These are phyloP conservation scores for Galerucella nymphaeae DNA, from an alignment of 2,888 invertebrate genomes.

Conservation along the genomic window DNA sequence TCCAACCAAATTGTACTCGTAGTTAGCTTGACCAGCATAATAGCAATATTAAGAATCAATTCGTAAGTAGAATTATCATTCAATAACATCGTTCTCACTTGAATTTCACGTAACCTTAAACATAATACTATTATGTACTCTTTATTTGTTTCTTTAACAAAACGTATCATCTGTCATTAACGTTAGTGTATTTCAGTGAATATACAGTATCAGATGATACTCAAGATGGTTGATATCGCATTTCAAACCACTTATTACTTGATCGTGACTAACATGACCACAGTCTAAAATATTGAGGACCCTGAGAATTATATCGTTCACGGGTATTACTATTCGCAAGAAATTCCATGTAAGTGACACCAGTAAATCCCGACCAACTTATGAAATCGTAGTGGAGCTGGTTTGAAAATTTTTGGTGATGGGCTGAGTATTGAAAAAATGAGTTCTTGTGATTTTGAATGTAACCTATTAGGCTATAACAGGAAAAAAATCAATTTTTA, in stretches of 20 bases:
- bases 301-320: constrained; percentile 46
- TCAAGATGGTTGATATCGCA: constrained; percentile 44
- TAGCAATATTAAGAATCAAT: no score
- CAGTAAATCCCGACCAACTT: constrained; percentile 14
- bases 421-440: background rate
- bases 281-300: constrained; percentile 45
- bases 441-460: no score
- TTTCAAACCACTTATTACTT: constrained; percentile 51
- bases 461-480: no score
- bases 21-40: no score
- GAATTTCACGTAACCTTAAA: constrained; percentile 13
- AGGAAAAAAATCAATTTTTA: no score
- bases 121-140: background rate
- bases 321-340: constrained; percentile 46
- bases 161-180: constrained; percentile 31
- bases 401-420: background rate
- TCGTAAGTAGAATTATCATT: background rate
- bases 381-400: background rate
- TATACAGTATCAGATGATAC: constrained; percentile 46
- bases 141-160: constrained; percentile 9
- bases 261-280: constrained; percentile 41
- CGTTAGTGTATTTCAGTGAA: constrained; percentile 29
- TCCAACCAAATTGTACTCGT: no score
- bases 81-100: constrained; percentile 14
- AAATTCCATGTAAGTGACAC: constrained; percentile 39